Percentiles rank a stretch among this genome's conserved stretches.
Evolutionary conservation across 2,797 vertebrate species (phyloP).

Genomic region (Tympanoctomys barrerae): DNA sequence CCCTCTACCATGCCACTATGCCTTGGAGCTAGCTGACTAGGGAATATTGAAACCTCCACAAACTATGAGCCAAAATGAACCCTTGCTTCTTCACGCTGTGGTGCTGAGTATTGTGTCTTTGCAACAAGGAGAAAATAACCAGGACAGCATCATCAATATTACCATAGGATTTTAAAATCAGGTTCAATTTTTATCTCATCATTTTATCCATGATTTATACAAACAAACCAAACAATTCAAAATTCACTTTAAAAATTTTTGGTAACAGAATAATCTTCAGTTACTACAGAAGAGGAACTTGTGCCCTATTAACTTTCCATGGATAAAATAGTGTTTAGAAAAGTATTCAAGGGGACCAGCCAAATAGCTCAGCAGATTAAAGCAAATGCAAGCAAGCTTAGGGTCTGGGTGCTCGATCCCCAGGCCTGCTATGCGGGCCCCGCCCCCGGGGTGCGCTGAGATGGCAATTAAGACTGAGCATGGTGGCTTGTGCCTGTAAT

Average conservation of each 20-base stretch:
- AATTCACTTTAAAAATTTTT: neutral
- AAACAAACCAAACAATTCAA: constrained; percentile 1
- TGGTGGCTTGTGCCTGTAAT: too few species aligned
- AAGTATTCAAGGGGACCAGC: neutral
- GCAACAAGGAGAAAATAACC: neutral
- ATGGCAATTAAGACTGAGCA: too few species aligned
- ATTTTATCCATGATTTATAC: neutral
- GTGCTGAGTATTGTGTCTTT: neutral
- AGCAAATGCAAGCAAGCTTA: too few species aligned
- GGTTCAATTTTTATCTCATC: neutral
- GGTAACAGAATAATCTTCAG: neutral
- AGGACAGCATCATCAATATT: neutral
- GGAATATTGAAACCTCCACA: neutral
- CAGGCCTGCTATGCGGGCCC: too few species aligned
- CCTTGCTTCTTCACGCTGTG: neutral
- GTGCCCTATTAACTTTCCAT: neutral
- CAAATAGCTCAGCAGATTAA: too few species aligned
- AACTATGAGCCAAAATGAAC: neutral
- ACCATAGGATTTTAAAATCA: neutral
- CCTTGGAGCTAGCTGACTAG: neutral
- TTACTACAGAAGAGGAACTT: neutral
- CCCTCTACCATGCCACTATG: neutral
- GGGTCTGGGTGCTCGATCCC: too few species aligned
- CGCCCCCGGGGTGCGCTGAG: too few species aligned
- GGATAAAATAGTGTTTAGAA: neutral